Conservation (phyloP, 2,888 invertebrate species). For the Drosophila testacea region DNA sequence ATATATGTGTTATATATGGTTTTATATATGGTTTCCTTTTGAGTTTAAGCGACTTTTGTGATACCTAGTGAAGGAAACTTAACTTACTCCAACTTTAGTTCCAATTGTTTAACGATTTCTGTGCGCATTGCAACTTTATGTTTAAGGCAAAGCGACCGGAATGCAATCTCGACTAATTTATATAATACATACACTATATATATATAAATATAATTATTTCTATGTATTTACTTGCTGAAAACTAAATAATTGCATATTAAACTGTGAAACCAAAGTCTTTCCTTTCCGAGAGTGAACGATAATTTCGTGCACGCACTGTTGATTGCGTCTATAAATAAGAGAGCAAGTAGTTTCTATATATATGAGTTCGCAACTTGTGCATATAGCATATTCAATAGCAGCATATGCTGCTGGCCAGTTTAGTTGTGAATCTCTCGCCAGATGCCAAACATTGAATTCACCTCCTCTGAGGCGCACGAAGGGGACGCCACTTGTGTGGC, state of each 20-base stretch:
- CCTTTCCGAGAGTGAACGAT: background rate
- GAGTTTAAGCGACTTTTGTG: conserved; percentile 78
- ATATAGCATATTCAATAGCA: background rate
- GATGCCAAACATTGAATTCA: conserved; percentile 75
- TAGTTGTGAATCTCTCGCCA: conserved; percentile 42
- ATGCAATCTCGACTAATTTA: conserved; percentile 59
- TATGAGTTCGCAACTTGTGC: conserved; percentile 1
- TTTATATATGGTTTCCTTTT: conserved; percentile 42
- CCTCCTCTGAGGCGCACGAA: conserved; percentile 82
- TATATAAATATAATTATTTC: conserved; percentile 58
- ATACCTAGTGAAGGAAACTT: conserved; percentile 53
- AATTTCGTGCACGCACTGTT: conserved; percentile 40
- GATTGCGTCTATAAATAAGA: conserved; percentile 34
- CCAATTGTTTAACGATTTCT: conserved; percentile 57
- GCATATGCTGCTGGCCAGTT: conserved; percentile 35
- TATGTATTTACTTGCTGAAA: conserved; percentile 80
- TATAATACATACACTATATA: conserved; percentile 33
- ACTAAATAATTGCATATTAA: conserved; percentile 66
- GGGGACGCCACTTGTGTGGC: conserved; percentile 83
- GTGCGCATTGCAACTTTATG: conserved; percentile 41
- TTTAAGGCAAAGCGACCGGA: conserved; percentile 42
- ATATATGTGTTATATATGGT: conserved; percentile 29
- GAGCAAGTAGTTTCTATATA: conserved; percentile 1
- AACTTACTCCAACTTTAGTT: conserved; percentile 59
- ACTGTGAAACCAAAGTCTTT: conserved; percentile 59